Evolutionary conservation across 2,888 invertebrate genomes (phyloP), one percentile per base, ranked within the genome.

Genomic region (Operophtera brumata): DNA sequence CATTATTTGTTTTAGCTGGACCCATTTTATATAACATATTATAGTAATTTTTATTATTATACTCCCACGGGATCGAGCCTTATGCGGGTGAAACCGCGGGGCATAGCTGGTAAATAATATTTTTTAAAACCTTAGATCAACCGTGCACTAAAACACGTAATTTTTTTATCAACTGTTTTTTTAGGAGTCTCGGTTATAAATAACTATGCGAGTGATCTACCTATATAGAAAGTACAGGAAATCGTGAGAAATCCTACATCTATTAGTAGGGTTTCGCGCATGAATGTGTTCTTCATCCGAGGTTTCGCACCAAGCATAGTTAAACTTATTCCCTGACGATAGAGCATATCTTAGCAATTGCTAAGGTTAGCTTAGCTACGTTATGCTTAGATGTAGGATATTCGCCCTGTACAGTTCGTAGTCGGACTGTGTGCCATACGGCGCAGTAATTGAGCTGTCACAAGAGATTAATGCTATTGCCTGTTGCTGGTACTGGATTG

Each of bases 401-500:
- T 41, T 13, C 26, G 26, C 8, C 5, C 35, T 48, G 35, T 13
- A 42, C 34, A 43, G 35, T 37, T 49, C 25, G 25, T 12, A 32
- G 39, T 50, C 32, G 14, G 37, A 37, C 20, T 13, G 13, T 4
- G 28, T 39, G 40, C 51, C 62, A 62, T 59, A 55, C 46, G 55
- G 61, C 50, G 35, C 47, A 48, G 76, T 86, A 85, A 86, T 86
- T 85, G 86, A 86, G 82, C 84, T 86, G 86, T 84, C 86, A 77
- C 70, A 66, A 62, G 60, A 78, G 82, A 86, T 86, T 81, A 82
- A 84, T 84, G 79, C 71, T 71, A 77, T 76, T 71, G 73, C 75
- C 13, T 69, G 68, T 70, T 60, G 65, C 56, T 51, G 68, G 70
- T 60, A 64, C 55, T 49, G 4, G 30, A 32, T 61, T 66, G 70